A percentile compares a stretch with the other conserved stretches of the same genome.
Conservation (phyloP, 92 coral and sea anemone species). For the Paragorgia papillata region DNA sequence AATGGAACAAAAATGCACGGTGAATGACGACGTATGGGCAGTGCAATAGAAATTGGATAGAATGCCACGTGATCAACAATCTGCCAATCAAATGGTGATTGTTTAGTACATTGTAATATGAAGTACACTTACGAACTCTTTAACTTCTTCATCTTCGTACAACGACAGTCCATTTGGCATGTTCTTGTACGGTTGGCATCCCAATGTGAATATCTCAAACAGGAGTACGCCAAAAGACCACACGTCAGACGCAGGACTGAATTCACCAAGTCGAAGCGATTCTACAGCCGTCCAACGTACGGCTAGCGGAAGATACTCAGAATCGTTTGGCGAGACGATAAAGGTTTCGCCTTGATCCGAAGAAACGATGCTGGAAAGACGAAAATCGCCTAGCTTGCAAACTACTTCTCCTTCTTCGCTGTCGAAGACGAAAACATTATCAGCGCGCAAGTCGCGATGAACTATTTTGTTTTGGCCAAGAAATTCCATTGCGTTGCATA, state of each 20-base stretch:
- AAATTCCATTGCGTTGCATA: conserved; percentile 21
- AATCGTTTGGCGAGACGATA: background rate
- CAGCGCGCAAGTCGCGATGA: conserved; percentile 27
- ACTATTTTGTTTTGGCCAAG: background rate
- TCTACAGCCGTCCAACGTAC: conserved; percentile 41
- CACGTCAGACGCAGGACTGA: conserved; percentile 23
- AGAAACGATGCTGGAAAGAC: background rate
- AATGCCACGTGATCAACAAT: too few species aligned
- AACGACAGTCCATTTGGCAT: conserved; percentile 29
- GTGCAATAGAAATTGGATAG: too few species aligned
- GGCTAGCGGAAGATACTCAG: background rate
- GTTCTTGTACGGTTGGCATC: conserved; percentile 11
- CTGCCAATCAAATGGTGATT: too few species aligned
- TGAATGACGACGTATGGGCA: too few species aligned
- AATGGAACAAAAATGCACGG: too few species aligned
- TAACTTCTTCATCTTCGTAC: conserved; percentile 9
- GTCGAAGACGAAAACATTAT: background rate
- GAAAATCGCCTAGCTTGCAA: conserved; percentile 27
- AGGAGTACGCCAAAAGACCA: conserved; percentile 36
- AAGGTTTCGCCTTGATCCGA: background rate
- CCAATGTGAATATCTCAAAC: conserved; percentile 28
- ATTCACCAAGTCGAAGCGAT: background rate
- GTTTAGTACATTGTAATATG: background rate
- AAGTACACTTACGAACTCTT: conserved; percentile 13
- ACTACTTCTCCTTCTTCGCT: background rate